Percentiles rank a stretch among this genome's conserved stretches.
phyloP scores from a whole-genome alignment of 2,888 invertebrate genomes.

The Hybos culiciformis region DNA sequence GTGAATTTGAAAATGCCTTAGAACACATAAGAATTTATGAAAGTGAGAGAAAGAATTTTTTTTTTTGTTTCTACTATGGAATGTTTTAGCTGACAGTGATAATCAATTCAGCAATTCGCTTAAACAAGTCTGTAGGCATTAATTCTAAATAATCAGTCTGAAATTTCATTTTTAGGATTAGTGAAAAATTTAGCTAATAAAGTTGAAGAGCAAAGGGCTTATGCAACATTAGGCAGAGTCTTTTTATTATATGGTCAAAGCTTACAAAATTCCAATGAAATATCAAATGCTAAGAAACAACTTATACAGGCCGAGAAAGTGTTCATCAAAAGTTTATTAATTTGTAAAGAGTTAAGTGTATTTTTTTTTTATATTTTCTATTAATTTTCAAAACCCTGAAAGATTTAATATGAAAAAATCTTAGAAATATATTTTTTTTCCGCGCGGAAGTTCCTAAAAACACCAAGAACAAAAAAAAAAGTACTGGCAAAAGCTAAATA shows the following conservation, averaged over 20 bases:
- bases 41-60: conserved; percentile 39
- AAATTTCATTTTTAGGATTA: conserved; percentile 31
- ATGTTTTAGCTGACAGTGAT: too few species aligned
- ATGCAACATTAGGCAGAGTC: conserved; percentile 75
- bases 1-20: conserved; percentile 63
- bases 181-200: conserved; percentile 53
- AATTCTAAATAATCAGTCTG: not conserved
- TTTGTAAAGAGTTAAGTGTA: conserved; percentile 57
- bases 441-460: too few species aligned
- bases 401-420: not conserved
- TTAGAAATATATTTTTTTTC: too few species aligned
- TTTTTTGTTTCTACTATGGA: not conserved
- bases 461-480: too few species aligned
- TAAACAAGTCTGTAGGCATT: too few species aligned
- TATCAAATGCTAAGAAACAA: conserved; percentile 37
- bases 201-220: conserved; percentile 78
- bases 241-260: conserved; percentile 59
- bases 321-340: conserved; percentile 60
- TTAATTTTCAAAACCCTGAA: not conserved
- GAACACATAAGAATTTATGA: conserved; percentile 64
- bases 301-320: conserved; percentile 58
- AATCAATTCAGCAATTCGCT: too few species aligned
- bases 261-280: conserved; percentile 35
- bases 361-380: not conserved
- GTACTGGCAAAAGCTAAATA: too few species aligned